These are phyloP conservation scores for Scaptomyza hsui DNA, from an alignment of 1,140 invertebrate species.

Conservation along the genomic window DNA sequence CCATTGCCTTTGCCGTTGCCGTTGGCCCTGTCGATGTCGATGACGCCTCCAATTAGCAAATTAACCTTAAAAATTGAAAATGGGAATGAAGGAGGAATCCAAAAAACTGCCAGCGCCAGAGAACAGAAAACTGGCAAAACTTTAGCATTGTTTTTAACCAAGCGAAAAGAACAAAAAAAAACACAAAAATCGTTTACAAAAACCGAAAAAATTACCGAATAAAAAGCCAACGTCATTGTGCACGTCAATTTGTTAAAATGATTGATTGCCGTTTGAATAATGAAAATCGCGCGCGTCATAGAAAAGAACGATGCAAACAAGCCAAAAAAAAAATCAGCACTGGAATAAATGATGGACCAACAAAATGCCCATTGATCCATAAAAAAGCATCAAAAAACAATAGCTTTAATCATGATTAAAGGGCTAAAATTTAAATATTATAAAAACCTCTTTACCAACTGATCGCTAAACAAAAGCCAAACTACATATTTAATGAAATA, in stretches of 20 bases:
- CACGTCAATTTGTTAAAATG: slow-evolving; percentile 82
- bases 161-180: slow-evolving; percentile 21
- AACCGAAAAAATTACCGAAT: slow-evolving; percentile 13
- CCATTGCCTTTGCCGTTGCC: slow-evolving; percentile 19
- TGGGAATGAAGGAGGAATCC: slow-evolving; percentile 45
- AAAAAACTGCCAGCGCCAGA: slow-evolving; percentile 61
- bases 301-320: slow-evolving; percentile 58
- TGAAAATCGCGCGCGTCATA: slow-evolving; percentile 74
- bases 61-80: slow-evolving; percentile 67
- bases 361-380: slow-evolving; percentile 18
- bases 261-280: slow-evolving; percentile 81
- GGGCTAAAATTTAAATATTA: too few relatives aligned
- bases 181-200: slow-evolving; percentile 19
- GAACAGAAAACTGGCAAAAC: slow-evolving; percentile 35
- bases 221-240: slow-evolving; percentile 78
- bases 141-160: slow-evolving; percentile 72
- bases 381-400: not conserved
- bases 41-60: slow-evolving; percentile 82
- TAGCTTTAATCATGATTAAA: not conserved
- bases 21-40: slow-evolving; percentile 57
- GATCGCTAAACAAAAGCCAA: not conserved
- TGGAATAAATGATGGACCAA: slow-evolving; percentile 18
- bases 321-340: slow-evolving; percentile 6
- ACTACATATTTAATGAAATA: not conserved
- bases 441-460: too few relatives aligned